A percentile compares a stretch with the other conserved stretches of the same genome.
phyloP scores from a whole-genome alignment of 2,797 vertebrate genomes.

The Tamandua tetradactyla region DNA sequence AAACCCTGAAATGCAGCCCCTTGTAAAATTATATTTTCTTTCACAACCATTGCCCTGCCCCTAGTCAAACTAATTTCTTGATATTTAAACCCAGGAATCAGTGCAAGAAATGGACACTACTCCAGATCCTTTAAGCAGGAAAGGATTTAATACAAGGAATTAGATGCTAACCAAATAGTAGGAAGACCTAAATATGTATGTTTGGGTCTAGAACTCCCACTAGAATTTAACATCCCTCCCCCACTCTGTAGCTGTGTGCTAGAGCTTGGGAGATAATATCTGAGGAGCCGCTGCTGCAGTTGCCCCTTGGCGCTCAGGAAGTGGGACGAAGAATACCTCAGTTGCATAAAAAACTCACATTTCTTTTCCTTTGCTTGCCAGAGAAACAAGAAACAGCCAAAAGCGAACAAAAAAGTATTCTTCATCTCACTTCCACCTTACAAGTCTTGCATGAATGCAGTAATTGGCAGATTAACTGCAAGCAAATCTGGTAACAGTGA shows the following conservation, averaged over 20 bases:
- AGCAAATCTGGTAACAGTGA: constrained; percentile 11
- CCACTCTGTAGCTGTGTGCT: background rate
- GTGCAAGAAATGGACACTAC: constrained; percentile 11
- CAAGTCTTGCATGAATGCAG: background rate
- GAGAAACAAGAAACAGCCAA: background rate
- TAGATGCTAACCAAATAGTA: background rate
- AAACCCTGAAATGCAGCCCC: background rate
- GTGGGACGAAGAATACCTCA: background rate
- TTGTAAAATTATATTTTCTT: background rate
- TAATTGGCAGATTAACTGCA: background rate
- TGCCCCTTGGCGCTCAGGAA: background rate
- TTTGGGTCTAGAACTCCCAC: background rate
- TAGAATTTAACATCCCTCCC: background rate
- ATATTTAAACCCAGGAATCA: background rate
- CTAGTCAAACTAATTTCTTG: background rate
- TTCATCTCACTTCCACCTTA: background rate
- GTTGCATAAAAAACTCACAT: background rate
- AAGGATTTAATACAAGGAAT: constrained; percentile 21
- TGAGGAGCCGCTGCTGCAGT: background rate
- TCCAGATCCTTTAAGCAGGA: constrained; percentile 28
- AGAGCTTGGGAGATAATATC: background rate
- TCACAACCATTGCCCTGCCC: background rate
- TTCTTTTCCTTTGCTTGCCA: background rate
- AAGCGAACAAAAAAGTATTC: background rate
- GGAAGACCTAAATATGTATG: background rate